Conservation (phyloP, 2,888 invertebrate species). For the Eilema griseolum region DNA sequence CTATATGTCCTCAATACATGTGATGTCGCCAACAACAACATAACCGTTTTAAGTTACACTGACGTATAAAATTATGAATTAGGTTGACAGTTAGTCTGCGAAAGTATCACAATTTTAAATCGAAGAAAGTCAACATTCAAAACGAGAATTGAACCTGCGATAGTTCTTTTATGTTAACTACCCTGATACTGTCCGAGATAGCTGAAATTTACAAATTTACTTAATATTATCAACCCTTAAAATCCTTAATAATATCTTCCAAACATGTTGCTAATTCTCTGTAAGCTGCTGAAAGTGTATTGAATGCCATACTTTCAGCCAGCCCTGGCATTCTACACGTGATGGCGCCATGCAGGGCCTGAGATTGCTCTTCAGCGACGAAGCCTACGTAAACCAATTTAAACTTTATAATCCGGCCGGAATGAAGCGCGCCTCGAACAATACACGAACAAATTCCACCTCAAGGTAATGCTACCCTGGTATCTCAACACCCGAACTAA, state of each 20-base stretch:
- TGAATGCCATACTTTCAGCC: slow-evolving; percentile 1
- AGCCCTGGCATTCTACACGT: slow-evolving; percentile 21
- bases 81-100: too few species aligned
- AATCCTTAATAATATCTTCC: background rate
- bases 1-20: too few species aligned
- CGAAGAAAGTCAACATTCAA: too few species aligned
- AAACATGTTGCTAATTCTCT: background rate
- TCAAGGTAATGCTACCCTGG: slow-evolving; percentile 37
- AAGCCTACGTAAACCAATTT: slow-evolving; percentile 59
- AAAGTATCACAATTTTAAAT: too few species aligned
- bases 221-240: too few species aligned
- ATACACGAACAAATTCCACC: slow-evolving; percentile 51
- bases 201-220: too few species aligned
- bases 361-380: slow-evolving; percentile 39
- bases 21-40: too few species aligned
- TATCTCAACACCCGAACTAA: slow-evolving; percentile 20
- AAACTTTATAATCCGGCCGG: slow-evolving; percentile 59
- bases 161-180: too few species aligned
- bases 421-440: slow-evolving; percentile 47
- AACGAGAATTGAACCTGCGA: too few species aligned
- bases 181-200: too few species aligned
- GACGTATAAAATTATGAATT: too few species aligned
- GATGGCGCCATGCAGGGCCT: slow-evolving; percentile 30
- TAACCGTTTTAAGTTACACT: too few species aligned
- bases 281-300: background rate